Evolutionary conservation across 2,888 invertebrate genomes (phyloP).

Genomic region (Spodoptera picta): DNA sequence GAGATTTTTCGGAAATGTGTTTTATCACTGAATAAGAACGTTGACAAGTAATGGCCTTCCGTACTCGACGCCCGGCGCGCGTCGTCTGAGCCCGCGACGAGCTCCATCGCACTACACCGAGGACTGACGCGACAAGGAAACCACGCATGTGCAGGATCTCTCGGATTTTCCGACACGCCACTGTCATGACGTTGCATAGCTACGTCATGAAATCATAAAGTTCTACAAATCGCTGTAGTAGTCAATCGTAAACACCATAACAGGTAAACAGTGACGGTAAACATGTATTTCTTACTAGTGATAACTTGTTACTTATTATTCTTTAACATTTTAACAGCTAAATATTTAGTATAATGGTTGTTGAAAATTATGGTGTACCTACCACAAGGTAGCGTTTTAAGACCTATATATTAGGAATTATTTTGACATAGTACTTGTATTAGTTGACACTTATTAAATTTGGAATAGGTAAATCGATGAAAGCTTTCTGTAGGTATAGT

Average conservation of each 20-base stretch:
- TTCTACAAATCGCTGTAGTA: too few species aligned
- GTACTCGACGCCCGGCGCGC: constrained; percentile 74
- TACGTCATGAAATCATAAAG: constrained; percentile 49
- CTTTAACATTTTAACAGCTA: too few species aligned
- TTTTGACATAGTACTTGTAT: too few species aligned
- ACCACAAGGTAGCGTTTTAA: constrained; percentile 2
- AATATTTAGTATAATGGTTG: too few species aligned
- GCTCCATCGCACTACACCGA: constrained; percentile 64
- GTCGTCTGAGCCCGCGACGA: constrained; percentile 72
- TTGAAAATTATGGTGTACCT: background rate
- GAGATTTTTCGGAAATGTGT: constrained; percentile 37
- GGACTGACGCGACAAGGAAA: constrained; percentile 72
- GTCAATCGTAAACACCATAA: constrained; percentile 3
- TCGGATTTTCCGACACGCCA: constrained; percentile 74
- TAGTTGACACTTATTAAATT: too few species aligned
- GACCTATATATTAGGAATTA: background rate
- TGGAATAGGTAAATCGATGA: too few species aligned
- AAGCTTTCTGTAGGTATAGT: too few species aligned
- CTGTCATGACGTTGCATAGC: constrained; percentile 61
- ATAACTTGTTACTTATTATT: too few species aligned
- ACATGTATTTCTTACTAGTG: too few species aligned
- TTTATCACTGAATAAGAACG: constrained; percentile 45
- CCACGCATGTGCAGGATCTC: constrained; percentile 83
- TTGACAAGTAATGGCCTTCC: constrained; percentile 71
- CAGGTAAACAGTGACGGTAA: background rate